Evolutionary conservation across 2,888 invertebrate species (phyloP), one percentile per base, ranked within the genome.

Genomic region (Muschampia plurimacula): DNA sequence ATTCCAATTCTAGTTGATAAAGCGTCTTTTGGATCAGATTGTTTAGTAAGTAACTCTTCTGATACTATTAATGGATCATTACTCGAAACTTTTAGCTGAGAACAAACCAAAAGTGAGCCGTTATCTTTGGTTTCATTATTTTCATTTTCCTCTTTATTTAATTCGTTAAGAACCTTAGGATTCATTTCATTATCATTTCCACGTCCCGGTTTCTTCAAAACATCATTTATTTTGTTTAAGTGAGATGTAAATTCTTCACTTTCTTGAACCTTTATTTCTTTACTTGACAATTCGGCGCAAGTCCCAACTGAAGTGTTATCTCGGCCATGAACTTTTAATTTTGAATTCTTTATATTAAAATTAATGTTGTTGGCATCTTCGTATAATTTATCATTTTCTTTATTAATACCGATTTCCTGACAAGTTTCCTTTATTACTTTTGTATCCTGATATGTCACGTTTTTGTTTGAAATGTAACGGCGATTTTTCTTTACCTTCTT

Each of bases 401-500:
- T 67, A 7, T 64, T 68, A 10, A 49, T 64, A 28, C 64, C 57
- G 6, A 1, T 57, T 57, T 67, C 22, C 9, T 22, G 46, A 22
- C 41, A 41, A 63, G 41, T 41, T 55, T 62, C 55, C n/a, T 67
- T 67, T 22, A 64, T 9, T 46, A 36, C 57, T 67, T 59, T 52
- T 28, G 32, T 70, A 64, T 22, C 52, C 10, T 73, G 65, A 52
- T 62, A 67, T 13, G 8, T 13, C 15, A 8, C 52, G 57, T 69
- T 39, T 55, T 69, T 63, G 6, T 5, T 41, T 12, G 64, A 41
- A 15, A 10, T 10, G 10, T 65, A 65, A 49, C 66, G 72, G 8
- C 72, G 69, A 13, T 49, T 73, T 76, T 75, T 77, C 75, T 57
- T 74, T 46, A 12, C 28, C 13, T 49, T 65, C 32, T 49, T 65